These are phyloP conservation scores for Pomatostomus ruficeps DNA, from an alignment of 2,113 vertebrate genomes.

Conservation along the genomic window DNA sequence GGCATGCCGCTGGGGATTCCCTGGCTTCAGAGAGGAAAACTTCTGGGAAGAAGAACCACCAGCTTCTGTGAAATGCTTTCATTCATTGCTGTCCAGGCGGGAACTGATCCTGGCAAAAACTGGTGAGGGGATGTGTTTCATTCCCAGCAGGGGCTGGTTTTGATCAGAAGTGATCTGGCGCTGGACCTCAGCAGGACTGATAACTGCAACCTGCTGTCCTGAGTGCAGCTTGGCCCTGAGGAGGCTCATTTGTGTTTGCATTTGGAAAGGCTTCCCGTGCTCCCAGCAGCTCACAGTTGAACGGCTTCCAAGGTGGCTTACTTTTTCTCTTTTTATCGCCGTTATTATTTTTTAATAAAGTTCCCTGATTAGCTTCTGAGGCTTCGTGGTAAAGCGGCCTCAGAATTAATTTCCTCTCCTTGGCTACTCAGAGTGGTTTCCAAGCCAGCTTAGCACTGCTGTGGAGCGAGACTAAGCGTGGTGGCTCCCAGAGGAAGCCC, in stretches of 20 bases:
- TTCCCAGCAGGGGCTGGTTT: conserved; percentile 42
- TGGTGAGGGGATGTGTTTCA: neutral
- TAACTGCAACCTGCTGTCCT: neutral
- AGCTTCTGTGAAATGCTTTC: conserved; percentile 13
- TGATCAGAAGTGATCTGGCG: neutral
- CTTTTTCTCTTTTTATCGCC: conserved; percentile 7
- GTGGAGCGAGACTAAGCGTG: accelerated
- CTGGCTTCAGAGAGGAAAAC: neutral
- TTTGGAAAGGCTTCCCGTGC: conserved; percentile 12
- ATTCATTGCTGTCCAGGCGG: neutral
- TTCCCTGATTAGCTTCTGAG: conserved; percentile 42
- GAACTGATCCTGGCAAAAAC: conserved; percentile 3
- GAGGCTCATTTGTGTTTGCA: neutral
- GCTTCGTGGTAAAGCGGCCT: neutral
- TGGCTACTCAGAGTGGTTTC: neutral
- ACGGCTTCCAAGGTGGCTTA: neutral
- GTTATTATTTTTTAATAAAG: conserved; percentile 62
- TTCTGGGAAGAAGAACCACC: conserved; percentile 1
- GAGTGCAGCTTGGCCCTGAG: neutral
- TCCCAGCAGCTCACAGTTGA: neutral
- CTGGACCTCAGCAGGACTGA: neutral
- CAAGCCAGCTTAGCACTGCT: neutral
- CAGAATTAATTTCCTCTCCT: conserved; percentile 51
- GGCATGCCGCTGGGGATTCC: neutral
- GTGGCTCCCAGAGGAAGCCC: neutral